phyloP scores from a whole-genome alignment of 2,113 vertebrate genomes.

The Anhinga anhinga region DNA sequence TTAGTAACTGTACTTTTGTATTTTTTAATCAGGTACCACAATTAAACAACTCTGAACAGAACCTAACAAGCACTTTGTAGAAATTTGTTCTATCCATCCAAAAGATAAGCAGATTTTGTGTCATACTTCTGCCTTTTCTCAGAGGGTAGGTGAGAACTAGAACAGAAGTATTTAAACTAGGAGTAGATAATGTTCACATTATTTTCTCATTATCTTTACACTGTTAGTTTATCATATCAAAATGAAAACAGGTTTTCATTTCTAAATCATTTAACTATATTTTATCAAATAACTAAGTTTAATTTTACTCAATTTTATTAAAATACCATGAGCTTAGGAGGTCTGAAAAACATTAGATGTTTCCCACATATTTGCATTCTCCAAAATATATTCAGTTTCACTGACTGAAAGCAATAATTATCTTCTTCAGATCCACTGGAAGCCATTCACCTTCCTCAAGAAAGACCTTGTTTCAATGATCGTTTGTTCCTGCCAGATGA shows the following conservation, averaged over 20 bases:
- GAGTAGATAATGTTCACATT: neutral
- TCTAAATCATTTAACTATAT: neutral
- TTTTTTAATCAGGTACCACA: neutral
- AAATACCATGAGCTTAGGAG: neutral
- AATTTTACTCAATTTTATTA: neutral
- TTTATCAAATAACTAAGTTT: neutral
- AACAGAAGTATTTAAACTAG: neutral
- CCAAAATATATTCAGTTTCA: neutral
- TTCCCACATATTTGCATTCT: neutral
- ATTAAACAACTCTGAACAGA: neutral
- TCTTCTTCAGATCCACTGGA: neutral
- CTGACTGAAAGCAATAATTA: neutral
- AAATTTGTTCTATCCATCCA: neutral
- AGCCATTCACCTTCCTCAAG: neutral
- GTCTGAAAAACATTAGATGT: neutral
- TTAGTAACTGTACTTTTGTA: rapidly evolving
- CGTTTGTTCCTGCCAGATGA: neutral
- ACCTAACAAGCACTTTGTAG: neutral
- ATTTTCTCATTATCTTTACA: neutral
- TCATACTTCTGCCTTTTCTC: neutral
- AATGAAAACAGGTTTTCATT: neutral
- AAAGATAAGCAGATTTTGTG: neutral
- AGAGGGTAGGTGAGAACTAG: neutral
- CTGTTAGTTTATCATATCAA: neutral
- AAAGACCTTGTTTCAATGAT: neutral